A percentile compares a stretch with the other conserved stretches of the same genome.
phyloP scores from a whole-genome alignment of 2,113 vertebrate genomes.

The Lagenorhynchus albirostris region DNA sequence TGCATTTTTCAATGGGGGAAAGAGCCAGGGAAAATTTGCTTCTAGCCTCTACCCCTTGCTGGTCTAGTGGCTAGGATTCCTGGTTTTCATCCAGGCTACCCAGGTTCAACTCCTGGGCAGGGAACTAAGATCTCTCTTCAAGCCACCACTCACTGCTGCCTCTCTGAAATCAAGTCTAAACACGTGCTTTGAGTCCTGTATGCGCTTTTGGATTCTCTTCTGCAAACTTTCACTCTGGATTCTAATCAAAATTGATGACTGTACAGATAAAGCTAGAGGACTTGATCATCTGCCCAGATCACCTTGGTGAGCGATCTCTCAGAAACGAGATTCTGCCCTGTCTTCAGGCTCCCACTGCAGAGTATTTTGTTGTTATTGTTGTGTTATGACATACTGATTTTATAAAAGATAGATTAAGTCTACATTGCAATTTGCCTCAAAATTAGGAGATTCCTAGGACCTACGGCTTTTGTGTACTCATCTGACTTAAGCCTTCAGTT shows the following conservation, averaged over 20 bases:
- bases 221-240: background rate
- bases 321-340: background rate
- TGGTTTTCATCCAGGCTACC: too few species aligned
- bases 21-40: too few species aligned
- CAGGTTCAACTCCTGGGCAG: too few species aligned
- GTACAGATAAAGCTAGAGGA: background rate
- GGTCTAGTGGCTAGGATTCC: too few species aligned
- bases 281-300: background rate
- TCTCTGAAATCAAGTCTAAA: background rate
- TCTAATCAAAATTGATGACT: background rate
- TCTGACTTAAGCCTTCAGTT: background rate
- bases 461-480: background rate
- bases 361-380: fast-evolving
- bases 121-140: too few species aligned
- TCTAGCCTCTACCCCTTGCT: too few species aligned
- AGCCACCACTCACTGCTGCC: too few species aligned
- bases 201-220: background rate
- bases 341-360: background rate
- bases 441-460: background rate
- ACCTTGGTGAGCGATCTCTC: background rate
- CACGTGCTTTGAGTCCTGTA: background rate
- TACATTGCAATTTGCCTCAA: background rate
- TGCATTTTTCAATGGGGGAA: too few species aligned
- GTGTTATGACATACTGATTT: background rate
- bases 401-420: background rate